These are phyloP conservation scores for Reticulitermes speratus DNA, from an alignment of 1,140 invertebrate genomes.

Conservation along the genomic window DNA sequence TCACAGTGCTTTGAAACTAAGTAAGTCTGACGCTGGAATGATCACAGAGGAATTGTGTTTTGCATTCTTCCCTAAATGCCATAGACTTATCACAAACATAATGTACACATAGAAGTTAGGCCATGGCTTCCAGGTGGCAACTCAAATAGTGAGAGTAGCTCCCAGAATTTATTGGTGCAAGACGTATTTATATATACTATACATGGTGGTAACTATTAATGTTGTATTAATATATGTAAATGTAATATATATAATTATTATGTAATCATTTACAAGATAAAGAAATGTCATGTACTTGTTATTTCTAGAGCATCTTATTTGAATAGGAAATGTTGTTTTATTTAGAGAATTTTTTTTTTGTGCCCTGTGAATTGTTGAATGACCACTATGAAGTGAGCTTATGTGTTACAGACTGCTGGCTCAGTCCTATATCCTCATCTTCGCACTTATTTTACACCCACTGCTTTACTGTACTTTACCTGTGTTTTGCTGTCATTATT, in stretches of 20 bases:
- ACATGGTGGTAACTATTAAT: slow-evolving; percentile 8
- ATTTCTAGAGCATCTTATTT: no score
- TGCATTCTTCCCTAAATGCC: background rate
- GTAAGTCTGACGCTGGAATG: background rate
- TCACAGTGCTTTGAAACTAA: background rate
- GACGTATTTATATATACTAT: background rate
- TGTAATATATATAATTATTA: slow-evolving; percentile 14
- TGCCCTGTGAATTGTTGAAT: no score
- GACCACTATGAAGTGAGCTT: no score
- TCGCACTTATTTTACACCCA: no score
- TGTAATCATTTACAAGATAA: slow-evolving; percentile 5
- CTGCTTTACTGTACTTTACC: no score
- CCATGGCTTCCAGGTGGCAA: slow-evolving; percentile 12
- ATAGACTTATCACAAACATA: slow-evolving; percentile 17
- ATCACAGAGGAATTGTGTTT: background rate
- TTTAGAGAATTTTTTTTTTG: no score
- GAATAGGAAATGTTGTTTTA: no score
- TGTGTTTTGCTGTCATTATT: no score
- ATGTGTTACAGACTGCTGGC: no score
- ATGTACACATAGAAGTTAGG: background rate
- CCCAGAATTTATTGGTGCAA: background rate
- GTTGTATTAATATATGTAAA: background rate
- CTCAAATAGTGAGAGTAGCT: slow-evolving; percentile 2
- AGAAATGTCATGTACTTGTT: background rate
- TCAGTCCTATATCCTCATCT: no score